phyloP scores from a whole-genome alignment of 1,140 invertebrate species.

The Vanessa atalanta region DNA sequence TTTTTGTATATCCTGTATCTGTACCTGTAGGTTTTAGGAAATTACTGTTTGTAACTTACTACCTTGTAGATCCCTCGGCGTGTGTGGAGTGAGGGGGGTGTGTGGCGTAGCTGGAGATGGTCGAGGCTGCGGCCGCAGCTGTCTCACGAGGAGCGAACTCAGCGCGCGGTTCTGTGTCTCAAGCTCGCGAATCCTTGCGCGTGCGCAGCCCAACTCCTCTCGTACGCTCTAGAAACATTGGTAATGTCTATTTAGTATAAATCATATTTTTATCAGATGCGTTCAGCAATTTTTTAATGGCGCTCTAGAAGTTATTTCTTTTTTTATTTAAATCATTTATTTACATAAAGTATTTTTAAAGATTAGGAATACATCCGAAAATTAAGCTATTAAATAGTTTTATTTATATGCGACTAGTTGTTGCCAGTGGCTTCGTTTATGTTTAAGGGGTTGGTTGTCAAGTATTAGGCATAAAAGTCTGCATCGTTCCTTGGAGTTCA shows the following conservation, averaged over 20 bases:
- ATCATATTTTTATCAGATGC: neutral
- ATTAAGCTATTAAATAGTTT: too few species aligned
- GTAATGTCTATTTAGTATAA: neutral
- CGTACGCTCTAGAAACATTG: constrained; percentile 81
- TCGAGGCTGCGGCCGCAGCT: constrained; percentile 81
- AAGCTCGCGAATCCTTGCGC: constrained; percentile 84
- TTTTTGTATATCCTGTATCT: too few species aligned
- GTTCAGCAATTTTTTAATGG: neutral
- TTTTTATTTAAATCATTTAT: too few species aligned
- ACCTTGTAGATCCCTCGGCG: constrained; percentile 68
- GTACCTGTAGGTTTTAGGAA: too few species aligned
- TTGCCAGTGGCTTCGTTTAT: too few species aligned
- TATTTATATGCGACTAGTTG: too few species aligned
- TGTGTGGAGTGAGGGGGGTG: constrained; percentile 64
- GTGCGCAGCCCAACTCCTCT: constrained; percentile 84
- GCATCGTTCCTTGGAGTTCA: too few species aligned
- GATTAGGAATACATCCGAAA: too few species aligned
- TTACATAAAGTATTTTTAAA: too few species aligned
- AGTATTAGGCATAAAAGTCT: too few species aligned
- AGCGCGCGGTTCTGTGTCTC: constrained; percentile 86
- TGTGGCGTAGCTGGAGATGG: constrained; percentile 78
- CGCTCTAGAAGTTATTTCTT: neutral
- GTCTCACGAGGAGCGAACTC: constrained; percentile 84
- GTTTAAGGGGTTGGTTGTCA: too few species aligned
- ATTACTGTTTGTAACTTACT: neutral